Base-by-base conservation (phyloP, 2,113 vertebrate species). In the Cynoglossus semilaevis region DNA sequence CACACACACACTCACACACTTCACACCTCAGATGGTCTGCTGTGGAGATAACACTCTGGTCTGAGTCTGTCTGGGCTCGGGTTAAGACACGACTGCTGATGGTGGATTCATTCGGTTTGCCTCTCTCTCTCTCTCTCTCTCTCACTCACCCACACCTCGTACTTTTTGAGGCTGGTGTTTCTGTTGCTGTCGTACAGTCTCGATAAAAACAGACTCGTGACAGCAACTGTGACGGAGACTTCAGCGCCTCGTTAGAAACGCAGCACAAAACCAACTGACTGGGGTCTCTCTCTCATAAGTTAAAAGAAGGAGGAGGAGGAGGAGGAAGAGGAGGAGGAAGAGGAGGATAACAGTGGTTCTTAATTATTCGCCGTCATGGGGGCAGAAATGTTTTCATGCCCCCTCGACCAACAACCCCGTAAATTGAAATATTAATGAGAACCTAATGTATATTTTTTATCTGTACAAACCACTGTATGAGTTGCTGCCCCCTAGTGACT, bases 11-110 rank as follows among this genome's bases (percentile, higher is more conserved):
- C 22, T 6, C 57, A 47, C 54, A 70, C 70, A 57, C 72, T 78
- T 79, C 69, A 84, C 72, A 74, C 75, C 61, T 72, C 81, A 71
- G 48, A 80, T 22, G 43, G 61, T 80, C 54, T 19, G 46, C 67
- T 54, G 58, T 15, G 68, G 40, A 60, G 59, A 58, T 43, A 65
- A 59, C 49, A 16, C 55, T 50, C 11, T 18, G 34, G 40, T 48
- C 61, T 15, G 8, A 13, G 43, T 46, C 15, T 43, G 53, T 41
- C 59, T n/a, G 51, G 15, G 37, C 14, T 74, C 60, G 66, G 67
- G 50, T 65, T 74, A 54, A 62, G 41, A 81, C 67, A 67, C 71
- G 74, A 71, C 56, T 76, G 73, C 61, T 19, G 16, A 54, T 42
- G 68, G 3, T 77, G 51, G 72, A 80, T 82, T 67, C 76, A 78